Conservation (phyloP, 2,797 vertebrate genomes). For the Ptychadena robeensis region DNA sequence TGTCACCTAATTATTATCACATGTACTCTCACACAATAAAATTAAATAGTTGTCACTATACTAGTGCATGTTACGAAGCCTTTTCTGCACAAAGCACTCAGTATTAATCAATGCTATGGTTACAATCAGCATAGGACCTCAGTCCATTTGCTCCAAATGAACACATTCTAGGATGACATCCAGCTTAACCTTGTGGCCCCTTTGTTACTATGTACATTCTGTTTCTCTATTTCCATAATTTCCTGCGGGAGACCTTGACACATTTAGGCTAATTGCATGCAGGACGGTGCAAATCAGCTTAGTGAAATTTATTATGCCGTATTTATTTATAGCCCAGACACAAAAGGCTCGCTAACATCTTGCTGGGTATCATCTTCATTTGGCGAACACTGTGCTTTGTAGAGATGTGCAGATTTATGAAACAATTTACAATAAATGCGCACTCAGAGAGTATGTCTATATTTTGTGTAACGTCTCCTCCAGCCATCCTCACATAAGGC, state of each 20-base stretch:
- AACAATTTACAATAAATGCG: neutral
- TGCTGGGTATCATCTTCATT: neutral
- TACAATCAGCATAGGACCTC: conserved; percentile 1
- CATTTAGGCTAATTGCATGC: conserved; percentile 37
- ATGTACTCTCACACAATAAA: neutral
- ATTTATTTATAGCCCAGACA: conserved; percentile 4
- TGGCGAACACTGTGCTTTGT: neutral
- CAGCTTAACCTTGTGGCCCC: conserved; percentile 56
- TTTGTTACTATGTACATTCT: conserved; percentile 57
- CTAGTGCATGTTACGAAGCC: neutral
- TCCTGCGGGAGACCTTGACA: conserved; percentile 63
- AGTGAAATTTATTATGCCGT: neutral
- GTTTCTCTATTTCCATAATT: conserved; percentile 63
- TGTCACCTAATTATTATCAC: too few species aligned
- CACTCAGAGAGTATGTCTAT: neutral
- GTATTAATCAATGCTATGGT: neutral
- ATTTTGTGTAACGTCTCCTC: neutral
- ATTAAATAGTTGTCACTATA: too few species aligned
- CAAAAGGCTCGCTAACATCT: neutral
- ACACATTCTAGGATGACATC: conserved; percentile 62
- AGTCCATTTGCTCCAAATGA: conserved; percentile 40
- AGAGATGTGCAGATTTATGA: neutral
- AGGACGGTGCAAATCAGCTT: neutral
- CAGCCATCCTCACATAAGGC: conserved; percentile 19
- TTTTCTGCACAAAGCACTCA: too few species aligned